Evolutionary conservation across 2,797 vertebrate species (phyloP).

Genomic region (Hypotaenidia okinawae): DNA sequence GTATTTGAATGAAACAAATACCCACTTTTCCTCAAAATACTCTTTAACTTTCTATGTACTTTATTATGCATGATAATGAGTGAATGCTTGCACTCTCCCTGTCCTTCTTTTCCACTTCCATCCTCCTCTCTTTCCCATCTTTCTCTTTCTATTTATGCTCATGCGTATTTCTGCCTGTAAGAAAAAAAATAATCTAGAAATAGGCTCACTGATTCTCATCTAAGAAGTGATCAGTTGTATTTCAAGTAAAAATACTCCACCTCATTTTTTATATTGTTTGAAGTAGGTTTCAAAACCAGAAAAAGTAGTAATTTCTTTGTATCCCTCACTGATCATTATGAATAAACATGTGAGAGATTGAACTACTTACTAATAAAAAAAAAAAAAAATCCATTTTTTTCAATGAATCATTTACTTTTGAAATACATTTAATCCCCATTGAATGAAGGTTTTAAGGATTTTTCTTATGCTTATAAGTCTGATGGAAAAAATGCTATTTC

Average conservation of each 20-base stretch:
- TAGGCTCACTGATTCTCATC: background rate
- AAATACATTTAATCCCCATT: background rate
- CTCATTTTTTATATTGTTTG: background rate
- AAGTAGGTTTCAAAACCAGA: background rate
- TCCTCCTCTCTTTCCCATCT: background rate
- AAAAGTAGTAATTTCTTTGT: background rate
- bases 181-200: conserved; percentile 29
- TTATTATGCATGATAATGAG: conserved; percentile 48
- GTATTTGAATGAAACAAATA: conserved; percentile 36
- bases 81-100: conserved; percentile 33
- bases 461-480: background rate
- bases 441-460: background rate
- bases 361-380: background rate
- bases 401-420: background rate
- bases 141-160: conserved; percentile 34
- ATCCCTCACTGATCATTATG: background rate
- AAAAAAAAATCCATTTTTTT: background rate
- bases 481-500: background rate
- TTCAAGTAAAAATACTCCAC: background rate
- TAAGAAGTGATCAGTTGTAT: background rate
- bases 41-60: conserved; percentile 44
- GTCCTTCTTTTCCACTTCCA: background rate
- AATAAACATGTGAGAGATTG: background rate
- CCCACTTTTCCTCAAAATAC: conserved; percentile 48
- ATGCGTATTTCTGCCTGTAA: conserved; percentile 55